phyloP scores from a whole-genome alignment of 2,797 vertebrate genomes.

The Phoebastria nigripes region DNA sequence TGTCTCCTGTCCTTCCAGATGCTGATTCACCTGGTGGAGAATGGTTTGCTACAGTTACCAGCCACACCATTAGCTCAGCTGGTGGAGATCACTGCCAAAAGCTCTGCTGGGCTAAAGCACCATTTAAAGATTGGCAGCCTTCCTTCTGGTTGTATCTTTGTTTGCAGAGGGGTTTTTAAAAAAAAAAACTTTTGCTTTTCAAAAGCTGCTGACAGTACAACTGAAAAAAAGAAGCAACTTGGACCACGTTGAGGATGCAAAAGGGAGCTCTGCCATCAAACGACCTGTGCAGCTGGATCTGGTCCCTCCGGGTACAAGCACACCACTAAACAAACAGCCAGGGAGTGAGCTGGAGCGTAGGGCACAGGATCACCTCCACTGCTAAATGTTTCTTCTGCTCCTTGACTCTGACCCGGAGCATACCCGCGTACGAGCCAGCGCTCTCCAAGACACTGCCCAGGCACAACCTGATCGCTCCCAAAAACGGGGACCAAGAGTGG shows the following conservation, averaged over 20 bases:
- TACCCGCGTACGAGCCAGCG: rapidly evolving
- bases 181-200: background rate
- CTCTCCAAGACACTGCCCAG: background rate
- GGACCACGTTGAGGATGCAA: background rate
- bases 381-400: background rate
- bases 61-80: background rate
- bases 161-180: background rate
- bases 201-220: background rate
- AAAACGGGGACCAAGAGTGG: background rate
- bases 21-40: background rate
- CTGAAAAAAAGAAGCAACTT: background rate
- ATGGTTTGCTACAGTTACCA: background rate
- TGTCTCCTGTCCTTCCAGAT: background rate
- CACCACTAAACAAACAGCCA: background rate
- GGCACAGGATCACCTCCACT: background rate
- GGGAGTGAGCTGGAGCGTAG: rapidly evolving
- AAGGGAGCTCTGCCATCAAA: background rate
- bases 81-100: background rate
- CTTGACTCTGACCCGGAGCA: background rate
- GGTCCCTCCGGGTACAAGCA: background rate
- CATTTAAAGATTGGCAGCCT: background rate
- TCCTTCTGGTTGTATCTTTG: background rate
- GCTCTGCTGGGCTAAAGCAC: background rate
- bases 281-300: background rate
- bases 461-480: background rate